These are phyloP conservation scores for Magallana nippona DNA, from an alignment of 2,888 invertebrate species.

Conservation along the genomic window DNA sequence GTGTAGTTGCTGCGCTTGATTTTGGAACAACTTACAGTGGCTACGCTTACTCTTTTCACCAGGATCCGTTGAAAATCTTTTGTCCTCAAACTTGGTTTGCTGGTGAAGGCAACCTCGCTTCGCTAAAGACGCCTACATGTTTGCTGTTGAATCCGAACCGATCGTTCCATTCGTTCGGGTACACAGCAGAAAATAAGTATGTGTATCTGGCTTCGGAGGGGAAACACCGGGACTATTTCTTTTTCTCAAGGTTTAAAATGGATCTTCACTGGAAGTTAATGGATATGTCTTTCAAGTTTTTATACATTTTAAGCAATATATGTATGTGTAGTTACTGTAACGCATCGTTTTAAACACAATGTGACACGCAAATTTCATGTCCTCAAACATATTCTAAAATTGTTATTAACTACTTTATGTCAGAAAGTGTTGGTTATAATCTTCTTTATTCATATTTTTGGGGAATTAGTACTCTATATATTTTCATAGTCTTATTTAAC, in stretches of 20 bases:
- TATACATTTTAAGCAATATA: not conserved
- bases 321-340: too few species aligned
- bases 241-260: constrained; percentile 38
- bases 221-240: constrained; percentile 6
- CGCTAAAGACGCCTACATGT: constrained; percentile 28
- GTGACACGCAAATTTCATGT: too few species aligned
- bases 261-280: constrained; percentile 2
- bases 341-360: too few species aligned
- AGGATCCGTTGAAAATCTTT: not conserved
- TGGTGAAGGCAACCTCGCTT: not conserved
- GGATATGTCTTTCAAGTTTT: not conserved
- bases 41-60: not conserved
- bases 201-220: constrained; percentile 12
- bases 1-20: not conserved
- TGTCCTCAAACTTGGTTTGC: not conserved
- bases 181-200: constrained; percentile 23
- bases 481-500: too few species aligned
- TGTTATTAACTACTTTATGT: too few species aligned
- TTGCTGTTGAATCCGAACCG: constrained; percentile 31
- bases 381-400: too few species aligned
- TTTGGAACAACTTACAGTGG: constrained; percentile 7
- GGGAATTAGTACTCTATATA: too few species aligned
- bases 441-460: too few species aligned
- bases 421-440: too few species aligned
- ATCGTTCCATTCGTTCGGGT: constrained; percentile 29